Percentiles rank a stretch among this genome's conserved stretches.
These are phyloP conservation scores for Probaryconus sp. DNA, from an alignment of 1,140 invertebrate genomes.

Conservation along the genomic window DNA sequence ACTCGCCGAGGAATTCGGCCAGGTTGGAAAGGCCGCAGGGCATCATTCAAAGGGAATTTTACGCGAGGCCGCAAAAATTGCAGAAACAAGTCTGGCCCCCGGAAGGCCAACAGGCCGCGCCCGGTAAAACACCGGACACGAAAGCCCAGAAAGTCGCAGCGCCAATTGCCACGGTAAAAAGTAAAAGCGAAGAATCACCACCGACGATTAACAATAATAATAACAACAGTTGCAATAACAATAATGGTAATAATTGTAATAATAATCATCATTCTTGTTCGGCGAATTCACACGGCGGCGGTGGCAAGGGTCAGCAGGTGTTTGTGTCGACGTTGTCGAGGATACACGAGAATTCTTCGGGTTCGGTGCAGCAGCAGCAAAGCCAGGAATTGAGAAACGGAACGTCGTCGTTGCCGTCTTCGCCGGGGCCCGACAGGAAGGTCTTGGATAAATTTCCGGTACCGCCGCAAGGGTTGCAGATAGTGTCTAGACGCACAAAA, in stretches of 20 bases:
- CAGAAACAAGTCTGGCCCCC: constrained; percentile 87
- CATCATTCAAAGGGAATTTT: constrained; percentile 85
- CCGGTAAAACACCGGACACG: constrained; percentile 43
- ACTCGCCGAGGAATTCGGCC: constrained; percentile 2
- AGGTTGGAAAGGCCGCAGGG: constrained; percentile 66
- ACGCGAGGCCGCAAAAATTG: constrained; percentile 86
- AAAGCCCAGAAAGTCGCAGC: constrained; percentile 1
- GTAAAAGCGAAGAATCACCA: constrained; percentile 29
- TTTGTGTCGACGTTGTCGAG: constrained; percentile 81
- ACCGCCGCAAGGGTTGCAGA: constrained; percentile 79
- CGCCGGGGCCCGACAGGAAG: constrained; percentile 72
- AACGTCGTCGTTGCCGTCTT: constrained; percentile 71
- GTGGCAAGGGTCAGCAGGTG: constrained; percentile 69
- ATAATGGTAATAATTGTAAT: constrained; percentile 43
- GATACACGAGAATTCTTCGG: constrained; percentile 81
- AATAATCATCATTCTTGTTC: constrained; percentile 47
- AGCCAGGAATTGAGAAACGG: constrained; percentile 68
- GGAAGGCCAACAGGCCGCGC: constrained; percentile 43
- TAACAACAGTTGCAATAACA: constrained; percentile 38
- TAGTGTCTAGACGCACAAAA: constrained; percentile 84
- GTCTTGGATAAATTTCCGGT: constrained; percentile 77
- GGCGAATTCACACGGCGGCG: constrained; percentile 8
- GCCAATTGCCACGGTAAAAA: constrained; percentile 4
- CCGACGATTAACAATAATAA: constrained; percentile 47
- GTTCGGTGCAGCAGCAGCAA: constrained; percentile 73